Evolutionary conservation across 2,797 vertebrate genomes (phyloP).

Genomic region (Eidolon dupreanum): DNA sequence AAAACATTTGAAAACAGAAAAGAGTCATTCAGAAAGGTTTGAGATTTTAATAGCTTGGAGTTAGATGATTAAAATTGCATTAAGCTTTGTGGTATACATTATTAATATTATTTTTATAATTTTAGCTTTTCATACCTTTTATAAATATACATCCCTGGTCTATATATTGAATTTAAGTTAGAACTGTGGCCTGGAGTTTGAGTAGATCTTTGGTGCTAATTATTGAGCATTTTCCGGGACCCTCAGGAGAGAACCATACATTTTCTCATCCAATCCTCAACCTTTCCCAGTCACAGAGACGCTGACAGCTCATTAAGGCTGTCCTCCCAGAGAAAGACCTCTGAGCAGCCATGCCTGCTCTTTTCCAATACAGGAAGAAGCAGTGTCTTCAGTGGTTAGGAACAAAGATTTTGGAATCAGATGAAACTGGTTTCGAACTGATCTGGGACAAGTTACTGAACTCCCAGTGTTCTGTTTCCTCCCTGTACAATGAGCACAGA

Average conservation of each 20-base stretch:
- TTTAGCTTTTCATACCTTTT: conserved; percentile 52
- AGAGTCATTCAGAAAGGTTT: conserved; percentile 51
- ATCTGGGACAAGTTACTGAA: not conserved
- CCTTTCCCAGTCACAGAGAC: not conserved
- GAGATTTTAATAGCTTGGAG: conserved; percentile 28
- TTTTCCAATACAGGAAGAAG: not conserved
- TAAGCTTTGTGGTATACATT: not conserved
- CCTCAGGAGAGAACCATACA: not conserved
- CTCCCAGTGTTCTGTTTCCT: not conserved
- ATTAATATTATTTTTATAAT: conserved; percentile 22
- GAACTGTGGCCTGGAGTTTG: not conserved
- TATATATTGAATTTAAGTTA: not conserved
- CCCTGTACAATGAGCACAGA: not conserved
- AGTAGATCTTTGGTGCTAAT: not conserved
- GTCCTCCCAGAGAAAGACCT: not conserved
- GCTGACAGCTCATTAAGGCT: accelerated
- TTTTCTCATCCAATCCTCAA: not conserved
- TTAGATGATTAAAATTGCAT: conserved; percentile 36
- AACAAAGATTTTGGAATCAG: not conserved
- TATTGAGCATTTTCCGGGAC: not conserved
- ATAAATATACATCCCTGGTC: not conserved
- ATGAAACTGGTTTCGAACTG: not conserved
- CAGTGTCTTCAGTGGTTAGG: not conserved
- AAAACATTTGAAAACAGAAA: conserved; percentile 58
- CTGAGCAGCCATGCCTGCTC: not conserved